A percentile compares a stretch with the other conserved stretches of the same genome.
Evolutionary conservation across 2,797 vertebrate species (phyloP).

Genomic region (Choloepus didactylus): DNA sequence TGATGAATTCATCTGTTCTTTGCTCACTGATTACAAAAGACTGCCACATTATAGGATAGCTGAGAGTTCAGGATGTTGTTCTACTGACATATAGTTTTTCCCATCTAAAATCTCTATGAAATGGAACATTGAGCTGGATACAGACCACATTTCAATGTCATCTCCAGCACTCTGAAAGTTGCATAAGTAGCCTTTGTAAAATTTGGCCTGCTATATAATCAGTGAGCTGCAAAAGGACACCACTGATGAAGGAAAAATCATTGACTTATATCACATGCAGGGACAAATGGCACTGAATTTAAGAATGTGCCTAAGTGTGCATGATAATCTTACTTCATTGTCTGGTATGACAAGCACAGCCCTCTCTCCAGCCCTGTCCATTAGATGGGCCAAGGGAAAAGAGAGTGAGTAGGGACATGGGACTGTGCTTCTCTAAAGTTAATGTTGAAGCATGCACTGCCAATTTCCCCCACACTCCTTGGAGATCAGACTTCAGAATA

Average conservation of each 20-base stretch:
- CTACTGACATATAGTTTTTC: background rate
- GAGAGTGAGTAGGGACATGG: fast-evolving
- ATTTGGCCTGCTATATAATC: background rate
- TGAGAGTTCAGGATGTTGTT: background rate
- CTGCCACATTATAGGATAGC: background rate
- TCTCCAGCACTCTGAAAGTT: background rate
- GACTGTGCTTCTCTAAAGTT: fast-evolving
- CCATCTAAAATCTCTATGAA: slow-evolving; percentile 34
- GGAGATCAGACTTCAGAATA: background rate
- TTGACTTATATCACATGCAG: background rate
- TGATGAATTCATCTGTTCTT: background rate
- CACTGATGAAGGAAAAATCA: background rate
- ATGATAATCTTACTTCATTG: background rate
- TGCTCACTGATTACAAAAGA: slow-evolving; percentile 10
- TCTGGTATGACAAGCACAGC: fast-evolving
- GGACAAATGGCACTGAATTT: background rate
- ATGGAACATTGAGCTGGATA: slow-evolving; percentile 35
- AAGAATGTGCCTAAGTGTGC: background rate
- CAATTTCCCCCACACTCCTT: background rate
- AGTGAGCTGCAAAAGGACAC: slow-evolving; percentile 21
- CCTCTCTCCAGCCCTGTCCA: fast-evolving
- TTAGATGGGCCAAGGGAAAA: background rate
- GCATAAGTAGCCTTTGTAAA: background rate
- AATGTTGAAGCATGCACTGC: fast-evolving
- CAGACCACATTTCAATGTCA: background rate